Conservation (phyloP, 2,113 vertebrate genomes). For the Hemiprocne comata region DNA sequence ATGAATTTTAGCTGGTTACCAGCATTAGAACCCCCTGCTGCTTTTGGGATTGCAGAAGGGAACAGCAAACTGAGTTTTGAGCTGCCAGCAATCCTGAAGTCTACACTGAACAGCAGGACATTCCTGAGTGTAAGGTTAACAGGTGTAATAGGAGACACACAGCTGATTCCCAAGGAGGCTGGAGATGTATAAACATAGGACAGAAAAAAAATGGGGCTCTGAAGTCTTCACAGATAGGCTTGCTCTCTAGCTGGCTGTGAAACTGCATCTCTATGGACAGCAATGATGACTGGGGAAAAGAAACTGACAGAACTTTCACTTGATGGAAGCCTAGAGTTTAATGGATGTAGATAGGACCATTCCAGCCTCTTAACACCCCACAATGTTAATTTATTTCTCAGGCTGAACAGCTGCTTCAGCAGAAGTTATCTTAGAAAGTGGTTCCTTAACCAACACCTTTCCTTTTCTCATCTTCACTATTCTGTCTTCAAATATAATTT, state of each 20-base stretch:
- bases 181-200: background rate
- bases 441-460: background rate
- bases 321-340: background rate
- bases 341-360: background rate
- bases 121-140: constrained; percentile 5
- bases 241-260: background rate
- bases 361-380: background rate
- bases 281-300: background rate
- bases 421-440: background rate
- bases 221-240: background rate
- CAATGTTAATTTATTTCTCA: constrained; percentile 4
- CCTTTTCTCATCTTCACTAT: background rate
- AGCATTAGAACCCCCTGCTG: constrained; percentile 10
- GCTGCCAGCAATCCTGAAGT: constrained; percentile 10
- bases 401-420: background rate
- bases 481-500: background rate
- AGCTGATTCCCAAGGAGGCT: background rate
- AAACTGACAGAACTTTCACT: background rate
- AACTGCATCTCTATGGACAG: background rate
- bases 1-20: constrained; percentile 12
- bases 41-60: constrained; percentile 34
- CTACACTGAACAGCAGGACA: constrained; percentile 36
- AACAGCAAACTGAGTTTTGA: constrained; percentile 8
- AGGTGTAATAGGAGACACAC: background rate
- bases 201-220: background rate